Evolutionary conservation across 2,888 invertebrate genomes (phyloP).

Genomic region (Eristalinus aeneus): DNA sequence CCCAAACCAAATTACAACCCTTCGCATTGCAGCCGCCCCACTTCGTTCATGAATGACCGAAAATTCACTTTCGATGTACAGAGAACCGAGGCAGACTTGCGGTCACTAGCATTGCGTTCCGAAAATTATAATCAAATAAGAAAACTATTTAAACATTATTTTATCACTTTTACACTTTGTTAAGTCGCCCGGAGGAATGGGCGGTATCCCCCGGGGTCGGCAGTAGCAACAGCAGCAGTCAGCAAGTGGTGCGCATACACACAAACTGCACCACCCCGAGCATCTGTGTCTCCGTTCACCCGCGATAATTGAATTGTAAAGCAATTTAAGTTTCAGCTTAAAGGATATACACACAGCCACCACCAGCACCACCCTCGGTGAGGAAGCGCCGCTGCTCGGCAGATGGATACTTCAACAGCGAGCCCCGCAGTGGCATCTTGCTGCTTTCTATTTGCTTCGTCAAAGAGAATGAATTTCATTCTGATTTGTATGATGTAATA

Average conservation of each 20-base stretch:
- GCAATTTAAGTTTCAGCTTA: constrained; percentile 65
- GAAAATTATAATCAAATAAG: constrained; percentile 66
- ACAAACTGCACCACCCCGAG: constrained; percentile 22
- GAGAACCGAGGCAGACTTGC: constrained; percentile 52
- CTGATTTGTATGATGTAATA: constrained; percentile 63
- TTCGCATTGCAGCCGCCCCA: no score
- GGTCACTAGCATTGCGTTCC: constrained; percentile 57
- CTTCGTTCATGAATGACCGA: neutral
- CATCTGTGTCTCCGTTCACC: constrained; percentile 49
- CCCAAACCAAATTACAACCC: constrained; percentile 35
- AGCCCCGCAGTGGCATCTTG: constrained; percentile 28
- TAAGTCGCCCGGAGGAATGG: constrained; percentile 19
- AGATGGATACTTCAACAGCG: constrained; percentile 35
- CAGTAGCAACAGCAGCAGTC: neutral
- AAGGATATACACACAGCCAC: constrained; percentile 36
- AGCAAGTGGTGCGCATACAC: neutral
- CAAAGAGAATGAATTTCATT: constrained; percentile 60
- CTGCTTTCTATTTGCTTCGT: constrained; percentile 23
- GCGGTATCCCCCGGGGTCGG: neutral
- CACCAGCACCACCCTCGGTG: neutral
- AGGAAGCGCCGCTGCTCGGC: neutral
- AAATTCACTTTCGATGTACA: neutral
- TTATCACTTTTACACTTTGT: constrained; percentile 66
- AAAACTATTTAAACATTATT: constrained; percentile 70
- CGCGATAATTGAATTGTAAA: constrained; percentile 66